These are phyloP conservation scores for Pedionomus torquatus DNA, from an alignment of 2,113 vertebrate species.

Conservation along the genomic window DNA sequence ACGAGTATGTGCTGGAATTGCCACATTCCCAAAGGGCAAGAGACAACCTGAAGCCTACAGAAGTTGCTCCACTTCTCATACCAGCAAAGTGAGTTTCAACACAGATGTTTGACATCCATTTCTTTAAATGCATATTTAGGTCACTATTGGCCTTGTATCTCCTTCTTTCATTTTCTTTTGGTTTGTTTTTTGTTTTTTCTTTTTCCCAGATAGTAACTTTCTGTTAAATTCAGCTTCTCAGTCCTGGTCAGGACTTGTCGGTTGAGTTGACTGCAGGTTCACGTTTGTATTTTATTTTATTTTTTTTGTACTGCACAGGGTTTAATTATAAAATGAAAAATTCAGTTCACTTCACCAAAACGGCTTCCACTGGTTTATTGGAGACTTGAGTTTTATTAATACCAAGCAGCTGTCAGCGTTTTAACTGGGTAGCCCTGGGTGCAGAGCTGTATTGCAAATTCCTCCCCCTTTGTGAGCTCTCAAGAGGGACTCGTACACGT, in stretches of 20 bases:
- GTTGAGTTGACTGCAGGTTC: background rate
- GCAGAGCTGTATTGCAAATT: background rate
- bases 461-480: background rate
- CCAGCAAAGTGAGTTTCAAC: background rate
- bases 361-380: background rate
- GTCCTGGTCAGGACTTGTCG: background rate
- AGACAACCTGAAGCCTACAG: background rate
- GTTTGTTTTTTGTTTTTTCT: background rate
- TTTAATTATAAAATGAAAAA: background rate
- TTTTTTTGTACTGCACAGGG: background rate
- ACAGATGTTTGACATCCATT: background rate
- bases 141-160: background rate
- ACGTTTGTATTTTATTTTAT: background rate
- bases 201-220: background rate
- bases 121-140: background rate
- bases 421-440: background rate
- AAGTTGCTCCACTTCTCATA: background rate
- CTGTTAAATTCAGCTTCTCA: background rate
- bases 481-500: background rate
- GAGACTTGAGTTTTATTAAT: background rate
- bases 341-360: background rate
- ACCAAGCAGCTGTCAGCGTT: background rate
- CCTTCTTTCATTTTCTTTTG: background rate
- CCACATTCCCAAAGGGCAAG: background rate
- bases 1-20: background rate